These are phyloP conservation scores for Nymphalis polychloros DNA, from an alignment of 2,888 invertebrate genomes.

Conservation along the genomic window DNA sequence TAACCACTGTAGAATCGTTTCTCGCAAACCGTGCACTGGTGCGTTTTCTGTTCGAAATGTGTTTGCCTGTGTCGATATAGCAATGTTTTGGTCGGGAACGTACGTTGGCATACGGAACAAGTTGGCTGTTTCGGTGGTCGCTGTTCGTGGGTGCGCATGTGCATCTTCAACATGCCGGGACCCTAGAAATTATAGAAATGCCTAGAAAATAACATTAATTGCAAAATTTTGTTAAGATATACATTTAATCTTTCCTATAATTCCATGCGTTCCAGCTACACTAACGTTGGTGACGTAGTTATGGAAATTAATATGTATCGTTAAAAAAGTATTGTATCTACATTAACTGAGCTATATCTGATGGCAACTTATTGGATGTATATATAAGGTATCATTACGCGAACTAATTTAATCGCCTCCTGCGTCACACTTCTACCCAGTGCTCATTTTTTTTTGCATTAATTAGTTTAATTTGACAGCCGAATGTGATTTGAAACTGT, in stretches of 20 bases:
- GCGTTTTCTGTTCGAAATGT: conserved; percentile 81
- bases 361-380: too few species aligned
- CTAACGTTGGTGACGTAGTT: not conserved
- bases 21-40: conserved; percentile 75
- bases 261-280: not conserved
- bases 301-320: too few species aligned
- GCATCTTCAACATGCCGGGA: conserved; percentile 85
- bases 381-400: too few species aligned
- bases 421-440: too few species aligned
- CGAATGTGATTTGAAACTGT: too few species aligned
- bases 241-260: too few species aligned
- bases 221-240: not conserved
- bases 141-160: conserved; percentile 84
- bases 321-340: too few species aligned
- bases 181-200: conserved; percentile 56
- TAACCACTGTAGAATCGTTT: conserved; percentile 78
- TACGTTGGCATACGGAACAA: conserved; percentile 83
- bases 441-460: too few species aligned
- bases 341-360: too few species aligned
- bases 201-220: not conserved
- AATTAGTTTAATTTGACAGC: too few species aligned
- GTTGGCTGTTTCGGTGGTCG: conserved; percentile 82
- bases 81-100: conserved; percentile 82
- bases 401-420: too few species aligned
- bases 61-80: conserved; percentile 84